Percentiles rank a stretch among this genome's conserved stretches.
These are phyloP conservation scores for Tachyglossus aculeatus DNA, from an alignment of 2,797 vertebrate species.

Conservation along the genomic window DNA sequence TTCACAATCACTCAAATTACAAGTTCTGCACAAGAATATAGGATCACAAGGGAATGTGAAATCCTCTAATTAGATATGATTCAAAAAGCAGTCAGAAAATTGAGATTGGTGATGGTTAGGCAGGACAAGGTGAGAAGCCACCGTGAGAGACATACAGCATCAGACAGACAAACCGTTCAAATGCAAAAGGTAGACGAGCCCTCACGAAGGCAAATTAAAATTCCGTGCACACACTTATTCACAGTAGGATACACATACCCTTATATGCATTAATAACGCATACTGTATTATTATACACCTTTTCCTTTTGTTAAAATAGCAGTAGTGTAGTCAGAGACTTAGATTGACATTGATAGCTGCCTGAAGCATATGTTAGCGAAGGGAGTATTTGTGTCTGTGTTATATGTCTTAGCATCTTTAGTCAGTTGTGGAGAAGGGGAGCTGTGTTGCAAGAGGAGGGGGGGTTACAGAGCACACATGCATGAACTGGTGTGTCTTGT, in stretches of 20 bases:
- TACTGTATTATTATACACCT: not conserved
- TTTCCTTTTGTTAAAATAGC: constrained; percentile 14
- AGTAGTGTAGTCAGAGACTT: constrained; percentile 18
- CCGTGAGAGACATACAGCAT: not conserved
- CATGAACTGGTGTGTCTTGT: fast-evolving
- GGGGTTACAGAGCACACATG: not conserved
- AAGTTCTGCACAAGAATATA: constrained; percentile 51
- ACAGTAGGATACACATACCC: fast-evolving
- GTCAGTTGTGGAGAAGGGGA: not conserved
- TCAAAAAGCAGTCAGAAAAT: constrained; percentile 14
- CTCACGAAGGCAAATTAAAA: not conserved
- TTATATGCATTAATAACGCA: constrained; percentile 19
- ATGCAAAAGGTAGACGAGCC: not conserved
- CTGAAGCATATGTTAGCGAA: constrained; percentile 19
- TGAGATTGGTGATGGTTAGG: not conserved
- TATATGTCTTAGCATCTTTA: constrained; percentile 18
- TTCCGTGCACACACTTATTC: not conserved
- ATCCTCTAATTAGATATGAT: constrained; percentile 50
- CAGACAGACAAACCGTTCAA: fast-evolving
- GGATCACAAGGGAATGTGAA: constrained; percentile 14
- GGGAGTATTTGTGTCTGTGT: constrained; percentile 13
- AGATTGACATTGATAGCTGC: constrained; percentile 41
- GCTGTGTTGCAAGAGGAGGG: not conserved
- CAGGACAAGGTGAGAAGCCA: constrained; percentile 8
- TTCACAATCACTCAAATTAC: constrained; percentile 59